phyloP scores from a whole-genome alignment of 2,113 vertebrate genomes.

The Perccottus glenii region DNA sequence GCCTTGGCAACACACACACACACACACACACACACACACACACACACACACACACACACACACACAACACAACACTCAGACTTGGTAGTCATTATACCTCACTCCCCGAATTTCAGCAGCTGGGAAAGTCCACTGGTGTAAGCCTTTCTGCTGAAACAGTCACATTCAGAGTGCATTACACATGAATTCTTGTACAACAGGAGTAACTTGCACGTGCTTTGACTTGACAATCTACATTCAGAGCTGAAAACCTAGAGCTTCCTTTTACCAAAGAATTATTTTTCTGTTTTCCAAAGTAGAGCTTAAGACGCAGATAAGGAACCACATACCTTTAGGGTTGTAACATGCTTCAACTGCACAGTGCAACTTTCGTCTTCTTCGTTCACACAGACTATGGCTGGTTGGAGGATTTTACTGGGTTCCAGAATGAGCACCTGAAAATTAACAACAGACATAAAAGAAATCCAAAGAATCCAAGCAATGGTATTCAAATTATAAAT shows the following conservation, averaged over 20 bases:
- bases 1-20: slow-evolving; percentile 36
- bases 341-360: slow-evolving; percentile 81
- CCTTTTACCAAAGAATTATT: neutral
- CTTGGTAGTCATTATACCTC: slow-evolving; percentile 76
- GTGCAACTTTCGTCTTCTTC: slow-evolving; percentile 70
- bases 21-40: no score
- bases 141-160: slow-evolving; percentile 75
- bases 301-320: neutral
- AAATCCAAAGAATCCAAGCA: neutral
- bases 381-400: slow-evolving; percentile 76
- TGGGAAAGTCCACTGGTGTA: slow-evolving; percentile 86
- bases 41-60: no score
- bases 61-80: slow-evolving; percentile 2
- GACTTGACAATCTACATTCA: neutral
- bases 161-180: neutral
- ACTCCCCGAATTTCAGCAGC: slow-evolving; percentile 84
- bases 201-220: neutral
- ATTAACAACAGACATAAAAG: neutral
- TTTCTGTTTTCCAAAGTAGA: neutral
- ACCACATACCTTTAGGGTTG: slow-evolving; percentile 76
- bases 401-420: slow-evolving; percentile 83
- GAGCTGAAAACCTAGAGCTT: no score
- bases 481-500: neutral
- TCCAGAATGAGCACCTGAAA: slow-evolving; percentile 88
- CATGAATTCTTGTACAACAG: neutral